These are phyloP conservation scores for Synergus umbraculus DNA, from an alignment of 2,888 invertebrate species.

Conservation along the genomic window DNA sequence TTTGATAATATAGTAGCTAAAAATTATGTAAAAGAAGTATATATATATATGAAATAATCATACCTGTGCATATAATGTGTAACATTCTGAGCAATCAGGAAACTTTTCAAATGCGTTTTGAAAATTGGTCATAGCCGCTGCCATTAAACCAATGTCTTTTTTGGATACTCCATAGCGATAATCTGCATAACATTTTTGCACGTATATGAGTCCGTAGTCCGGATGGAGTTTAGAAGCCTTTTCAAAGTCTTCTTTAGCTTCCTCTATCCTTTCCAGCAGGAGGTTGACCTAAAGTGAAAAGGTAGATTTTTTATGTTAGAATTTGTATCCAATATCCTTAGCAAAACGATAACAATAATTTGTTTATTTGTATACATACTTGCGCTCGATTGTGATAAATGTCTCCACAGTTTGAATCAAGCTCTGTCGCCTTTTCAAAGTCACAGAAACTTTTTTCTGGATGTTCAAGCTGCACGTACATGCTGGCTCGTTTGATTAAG, in stretches of 20 bases:
- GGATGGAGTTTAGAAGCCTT: constrained; percentile 90
- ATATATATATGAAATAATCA: neutral
- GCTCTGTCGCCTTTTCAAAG: constrained; percentile 86
- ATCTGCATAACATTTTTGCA: constrained; percentile 94
- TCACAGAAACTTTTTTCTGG: constrained; percentile 87
- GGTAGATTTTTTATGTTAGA: no score
- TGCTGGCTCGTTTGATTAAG: constrained; percentile 91
- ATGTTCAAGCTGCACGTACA: constrained; percentile 89
- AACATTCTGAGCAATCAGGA: constrained; percentile 91
- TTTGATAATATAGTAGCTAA: neutral
- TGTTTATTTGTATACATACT: constrained; percentile 70
- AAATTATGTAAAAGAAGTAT: neutral
- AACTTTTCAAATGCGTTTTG: constrained; percentile 87
- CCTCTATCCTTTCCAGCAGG: constrained; percentile 88
- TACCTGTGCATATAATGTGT: constrained; percentile 93
- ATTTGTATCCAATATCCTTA: neutral
- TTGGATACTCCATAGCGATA: constrained; percentile 85
- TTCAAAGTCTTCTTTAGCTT: constrained; percentile 90
- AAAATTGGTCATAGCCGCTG: constrained; percentile 86
- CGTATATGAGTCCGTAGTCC: constrained; percentile 89
- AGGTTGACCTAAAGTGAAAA: constrained; percentile 84
- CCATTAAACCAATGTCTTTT: constrained; percentile 81
- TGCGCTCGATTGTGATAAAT: constrained; percentile 95
- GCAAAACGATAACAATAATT: neutral
- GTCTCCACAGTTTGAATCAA: constrained; percentile 91